Conservation (phyloP, 2,113 vertebrate genomes). For the Salminus brasiliensis region DNA sequence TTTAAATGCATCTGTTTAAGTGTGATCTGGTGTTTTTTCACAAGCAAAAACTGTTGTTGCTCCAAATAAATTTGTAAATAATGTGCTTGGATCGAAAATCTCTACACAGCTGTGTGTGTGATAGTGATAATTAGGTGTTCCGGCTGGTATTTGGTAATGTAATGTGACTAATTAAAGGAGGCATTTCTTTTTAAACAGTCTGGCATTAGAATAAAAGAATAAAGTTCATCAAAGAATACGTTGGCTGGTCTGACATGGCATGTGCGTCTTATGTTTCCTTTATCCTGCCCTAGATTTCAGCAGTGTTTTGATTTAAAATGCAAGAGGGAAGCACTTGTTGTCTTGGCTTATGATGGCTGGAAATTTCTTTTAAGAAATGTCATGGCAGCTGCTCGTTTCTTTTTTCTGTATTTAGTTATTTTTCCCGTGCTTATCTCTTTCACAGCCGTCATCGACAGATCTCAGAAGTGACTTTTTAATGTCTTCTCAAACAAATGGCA, state of each 20-base stretch:
- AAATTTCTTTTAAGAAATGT: neutral
- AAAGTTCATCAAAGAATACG: neutral
- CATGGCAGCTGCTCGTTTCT: neutral
- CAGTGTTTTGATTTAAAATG: slow-evolving; percentile 2
- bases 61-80: too few species aligned
- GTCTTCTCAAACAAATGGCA: slow-evolving; percentile 63
- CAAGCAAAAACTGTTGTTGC: too few species aligned
- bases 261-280: neutral
- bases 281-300: neutral
- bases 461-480: slow-evolving; percentile 1
- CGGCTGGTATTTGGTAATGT: too few species aligned
- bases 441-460: slow-evolving; percentile 15
- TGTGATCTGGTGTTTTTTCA: too few species aligned
- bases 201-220: neutral
- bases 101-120: too few species aligned
- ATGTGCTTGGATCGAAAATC: too few species aligned
- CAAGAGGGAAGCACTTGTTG: neutral
- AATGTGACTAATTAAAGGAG: too few species aligned
- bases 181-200: too few species aligned
- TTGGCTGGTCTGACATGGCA: neutral
- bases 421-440: neutral
- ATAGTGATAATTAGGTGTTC: too few species aligned
- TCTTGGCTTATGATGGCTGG: neutral
- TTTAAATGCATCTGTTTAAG: too few species aligned
- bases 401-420: neutral